Base-by-base conservation (phyloP, 2,113 vertebrate species). In the Platichthys flesus region DNA sequence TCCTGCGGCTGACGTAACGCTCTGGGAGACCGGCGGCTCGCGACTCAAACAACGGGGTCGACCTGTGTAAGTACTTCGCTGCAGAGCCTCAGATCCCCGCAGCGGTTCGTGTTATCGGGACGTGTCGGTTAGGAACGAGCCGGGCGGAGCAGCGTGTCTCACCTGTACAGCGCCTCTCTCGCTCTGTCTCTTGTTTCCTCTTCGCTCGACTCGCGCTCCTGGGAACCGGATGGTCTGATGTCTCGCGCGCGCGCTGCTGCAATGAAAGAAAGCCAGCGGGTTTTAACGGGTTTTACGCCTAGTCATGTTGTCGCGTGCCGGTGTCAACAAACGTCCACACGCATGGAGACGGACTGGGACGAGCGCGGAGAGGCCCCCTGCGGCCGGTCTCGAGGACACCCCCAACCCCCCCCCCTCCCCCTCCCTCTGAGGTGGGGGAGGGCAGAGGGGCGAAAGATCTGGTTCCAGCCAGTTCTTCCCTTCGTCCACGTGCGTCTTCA, bases 401-500 rank as follows among this genome's bases (percentile, higher is more conserved):
- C 14, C 15, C 45, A 6, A 49, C 4, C 16, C 45, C 0, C 23
- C 23, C 57, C 40, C 37, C 4, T 5, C 45, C 0, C 23, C 23
- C 57, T 28, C 37, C 64, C 23, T 16, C n/a, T 0, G 15, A 3
- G 24, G 40, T 16, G 31, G 61, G 24, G 31, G 47, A 4, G 31
- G 47, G 1, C 47, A 51, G 47, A 9, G 20, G 74, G 77, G 71
- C 71, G 70, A 58, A 67, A 64, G 55, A 88, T 88, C 88, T 82
- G 81, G 84, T 87, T 85, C 31, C 76, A 81, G 49, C 84, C 79
- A 80, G 85, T 85, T 88, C 64, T 59, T 3, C 4, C 23, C 10
- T 31, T 10, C 9, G 20, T 18, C 16, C 51, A 49, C 2, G 20
- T 52, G 7, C 16, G 18, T n/a, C 51, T n/a, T 5, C 51, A 9